Evolutionary conservation across 92 coral and sea anemone species (phyloP), one percentile per base, ranked within the genome.

Genomic region (Phenganax marumi): DNA sequence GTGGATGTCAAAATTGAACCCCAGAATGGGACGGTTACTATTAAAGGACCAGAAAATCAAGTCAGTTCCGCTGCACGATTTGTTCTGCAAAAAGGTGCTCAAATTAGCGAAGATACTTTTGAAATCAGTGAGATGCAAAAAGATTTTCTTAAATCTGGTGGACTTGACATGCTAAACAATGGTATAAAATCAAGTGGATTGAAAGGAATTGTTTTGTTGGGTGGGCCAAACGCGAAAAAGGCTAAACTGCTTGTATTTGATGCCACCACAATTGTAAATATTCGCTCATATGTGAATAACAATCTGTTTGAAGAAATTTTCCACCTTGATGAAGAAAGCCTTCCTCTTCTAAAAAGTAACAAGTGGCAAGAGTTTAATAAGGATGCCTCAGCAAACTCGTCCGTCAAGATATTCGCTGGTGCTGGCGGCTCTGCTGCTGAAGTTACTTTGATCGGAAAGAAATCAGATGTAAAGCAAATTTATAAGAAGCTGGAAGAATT

Each of bases 391-490:
- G 47, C 65, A 18, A 24, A 62, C 3, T 13, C 51, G 0, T 21
- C 39, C 8, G 63, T 78, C 22, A 47, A 10, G 9, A n/a, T 78
- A 21, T 62, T 5, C 46, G 0, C 12, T 12, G 60, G 17, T 8
- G 46, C 49, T 48, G 18, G 12, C 7, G 18, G 12, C 0, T 17
- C 65, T 21, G 68, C 43, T n/a, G n/a, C 18, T 46, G 84, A 84
- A 19, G n/a, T 93, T 19, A 87, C 82, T 79, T 50, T 93, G 52
- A 86, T 83, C n/a, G 94, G 97, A 8, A 52, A 74, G 75, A 76
- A 63, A 64, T 85, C 81, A 22, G 81, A 89, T 12, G 90, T 91
- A 3, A 39, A 84, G 18, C n/a, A 57, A 16, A 75, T 84, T 19
- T 43, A 64, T 33, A 33, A 33, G 64, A 47, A 46, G n/a, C 57